A percentile compares a stretch with the other conserved stretches of the same genome.
Conservation (phyloP, 2,797 vertebrate species). For the Spheniscus humboldti region DNA sequence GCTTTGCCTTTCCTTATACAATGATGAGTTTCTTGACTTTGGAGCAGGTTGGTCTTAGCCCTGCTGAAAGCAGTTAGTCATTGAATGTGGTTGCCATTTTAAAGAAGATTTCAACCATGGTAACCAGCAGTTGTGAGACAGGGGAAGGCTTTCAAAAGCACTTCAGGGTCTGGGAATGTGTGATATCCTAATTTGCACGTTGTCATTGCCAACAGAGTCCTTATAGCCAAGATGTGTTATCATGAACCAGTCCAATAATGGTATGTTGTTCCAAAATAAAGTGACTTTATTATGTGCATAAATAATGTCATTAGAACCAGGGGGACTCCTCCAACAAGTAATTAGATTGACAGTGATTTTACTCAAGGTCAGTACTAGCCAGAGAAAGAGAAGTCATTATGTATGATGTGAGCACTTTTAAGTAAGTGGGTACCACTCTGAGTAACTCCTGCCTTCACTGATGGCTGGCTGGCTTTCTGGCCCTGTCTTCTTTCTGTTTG, state of each 20-base stretch:
- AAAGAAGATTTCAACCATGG: not conserved
- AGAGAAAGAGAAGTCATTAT: not conserved
- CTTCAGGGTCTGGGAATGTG: not conserved
- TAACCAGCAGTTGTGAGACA: not conserved
- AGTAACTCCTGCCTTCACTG: not conserved
- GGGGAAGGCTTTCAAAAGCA: not conserved
- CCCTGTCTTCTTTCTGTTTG: not conserved
- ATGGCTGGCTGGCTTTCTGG: not conserved
- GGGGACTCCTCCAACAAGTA: not conserved
- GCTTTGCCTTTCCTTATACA: not conserved
- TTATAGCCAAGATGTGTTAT: constrained; percentile 8
- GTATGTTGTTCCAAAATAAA: constrained; percentile 20
- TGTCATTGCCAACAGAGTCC: not conserved
- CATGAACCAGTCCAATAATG: not conserved
- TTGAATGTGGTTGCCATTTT: not conserved
- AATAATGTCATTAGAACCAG: not conserved
- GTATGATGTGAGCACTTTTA: not conserved
- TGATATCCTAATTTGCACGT: not conserved
- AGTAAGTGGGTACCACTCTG: not conserved
- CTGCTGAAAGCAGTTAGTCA: not conserved
- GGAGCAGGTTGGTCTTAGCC: not conserved
- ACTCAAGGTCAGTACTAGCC: not conserved
- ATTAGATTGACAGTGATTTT: not conserved
- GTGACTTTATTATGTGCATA: not conserved
- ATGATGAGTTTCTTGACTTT: not conserved